phyloP scores from a whole-genome alignment of 2,888 invertebrate genomes.

The Gryllus longicercus region DNA sequence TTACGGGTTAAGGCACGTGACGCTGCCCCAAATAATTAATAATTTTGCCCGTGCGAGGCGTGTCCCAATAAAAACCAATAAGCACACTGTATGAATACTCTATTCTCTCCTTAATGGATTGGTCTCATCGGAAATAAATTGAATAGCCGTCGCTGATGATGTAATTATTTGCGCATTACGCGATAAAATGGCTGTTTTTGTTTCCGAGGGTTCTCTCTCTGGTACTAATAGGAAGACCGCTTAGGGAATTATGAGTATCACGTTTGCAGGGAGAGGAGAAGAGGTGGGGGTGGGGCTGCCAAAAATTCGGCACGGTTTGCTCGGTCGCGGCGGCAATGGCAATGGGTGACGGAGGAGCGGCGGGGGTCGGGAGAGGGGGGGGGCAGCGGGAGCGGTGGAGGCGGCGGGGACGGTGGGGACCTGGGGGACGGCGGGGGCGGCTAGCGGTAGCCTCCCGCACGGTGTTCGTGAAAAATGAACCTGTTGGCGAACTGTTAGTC shows the following conservation, averaged over 20 bases:
- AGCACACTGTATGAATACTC: background rate
- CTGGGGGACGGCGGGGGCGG: no score
- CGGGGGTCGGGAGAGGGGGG: no score
- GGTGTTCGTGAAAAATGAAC: background rate
- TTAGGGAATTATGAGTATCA: no score
- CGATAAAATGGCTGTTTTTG: background rate
- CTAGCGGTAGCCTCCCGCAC: background rate
- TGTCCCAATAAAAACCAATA: background rate
- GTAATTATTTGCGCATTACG: slow-evolving; percentile 8
- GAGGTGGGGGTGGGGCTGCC: no score
- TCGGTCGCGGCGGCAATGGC: no score
- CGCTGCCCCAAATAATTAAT: background rate
- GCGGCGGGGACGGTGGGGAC: no score
- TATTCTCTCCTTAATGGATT: background rate
- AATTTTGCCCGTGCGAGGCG: background rate
- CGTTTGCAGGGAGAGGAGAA: no score
- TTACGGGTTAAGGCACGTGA: background rate
- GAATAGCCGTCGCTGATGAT: background rate
- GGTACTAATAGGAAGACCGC: background rate
- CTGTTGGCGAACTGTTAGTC: background rate
- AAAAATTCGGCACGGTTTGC: no score
- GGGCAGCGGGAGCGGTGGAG: no score
- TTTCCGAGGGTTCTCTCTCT: background rate
- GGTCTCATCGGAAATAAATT: slow-evolving; percentile 7
- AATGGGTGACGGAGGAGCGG: no score